Conservation (phyloP, 1,140 invertebrate genomes). For the Orchesella cincta region DNA sequence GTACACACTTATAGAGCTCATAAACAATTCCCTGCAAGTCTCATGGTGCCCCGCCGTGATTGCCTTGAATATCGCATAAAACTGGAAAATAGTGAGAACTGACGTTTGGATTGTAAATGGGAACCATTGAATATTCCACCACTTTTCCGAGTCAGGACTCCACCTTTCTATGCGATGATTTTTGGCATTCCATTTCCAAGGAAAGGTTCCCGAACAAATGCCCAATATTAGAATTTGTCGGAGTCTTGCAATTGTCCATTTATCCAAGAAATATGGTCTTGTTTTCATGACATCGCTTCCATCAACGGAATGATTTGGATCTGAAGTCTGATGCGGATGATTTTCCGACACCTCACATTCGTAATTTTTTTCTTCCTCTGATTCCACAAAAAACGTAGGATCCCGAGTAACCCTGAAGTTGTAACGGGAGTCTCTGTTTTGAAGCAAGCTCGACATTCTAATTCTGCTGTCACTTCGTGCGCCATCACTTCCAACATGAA, state of each 20-base stretch:
- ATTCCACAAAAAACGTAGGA: background rate
- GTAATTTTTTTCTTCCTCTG: background rate
- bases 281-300: no score
- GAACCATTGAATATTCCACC: background rate
- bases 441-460: background rate
- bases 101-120: background rate
- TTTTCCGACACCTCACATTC: no score
- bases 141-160: background rate
- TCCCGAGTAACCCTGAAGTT: background rate
- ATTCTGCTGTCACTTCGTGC: background rate
- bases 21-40: constrained; percentile 24
- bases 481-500: background rate
- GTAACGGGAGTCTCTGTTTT: no score
- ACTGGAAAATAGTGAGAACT: constrained; percentile 3
- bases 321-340: background rate
- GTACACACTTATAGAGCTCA: constrained; percentile 21
- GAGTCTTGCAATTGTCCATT: background rate
- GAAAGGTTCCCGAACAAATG: background rate
- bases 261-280: background rate
- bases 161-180: background rate
- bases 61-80: constrained; percentile 6
- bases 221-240: background rate
- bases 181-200: constrained; percentile 23
- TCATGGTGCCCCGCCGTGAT: background rate
- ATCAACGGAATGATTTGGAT: no score